Percentiles rank a stretch among this genome's conserved stretches.
Conservation (phyloP, 2,888 invertebrate genomes). For the Macroteleia sp. region DNA sequence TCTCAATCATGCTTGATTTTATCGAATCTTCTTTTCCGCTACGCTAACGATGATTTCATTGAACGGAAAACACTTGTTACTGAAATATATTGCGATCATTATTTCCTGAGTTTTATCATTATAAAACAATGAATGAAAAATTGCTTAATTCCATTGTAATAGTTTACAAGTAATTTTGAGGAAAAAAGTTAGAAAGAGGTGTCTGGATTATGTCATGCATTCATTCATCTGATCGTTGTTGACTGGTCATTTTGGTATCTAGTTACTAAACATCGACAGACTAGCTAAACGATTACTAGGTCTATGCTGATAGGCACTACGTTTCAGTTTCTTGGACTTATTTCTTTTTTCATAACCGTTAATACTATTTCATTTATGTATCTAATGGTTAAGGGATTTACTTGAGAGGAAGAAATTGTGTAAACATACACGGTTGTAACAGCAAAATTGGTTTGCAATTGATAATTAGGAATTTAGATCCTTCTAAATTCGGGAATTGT, state of each 20-base stretch:
- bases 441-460: background rate
- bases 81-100: too few relatives aligned
- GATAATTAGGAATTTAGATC: background rate
- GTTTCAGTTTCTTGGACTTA: slow-evolving; percentile 2
- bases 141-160: background rate
- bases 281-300: slow-evolving; percentile 56
- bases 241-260: slow-evolving; percentile 41
- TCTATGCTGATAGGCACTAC: slow-evolving; percentile 58
- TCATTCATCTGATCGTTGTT: slow-evolving; percentile 49
- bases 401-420: background rate
- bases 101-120: too few relatives aligned
- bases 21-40: too few relatives aligned
- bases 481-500: background rate
- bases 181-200: background rate
- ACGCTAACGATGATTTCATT: too few relatives aligned
- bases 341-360: slow-evolving; percentile 10
- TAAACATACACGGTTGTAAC: background rate
- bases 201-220: slow-evolving; percentile 47
- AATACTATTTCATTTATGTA: background rate
- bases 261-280: slow-evolving; percentile 55
- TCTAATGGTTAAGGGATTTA: too few relatives aligned
- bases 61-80: too few relatives aligned
- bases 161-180: background rate
- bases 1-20: too few relatives aligned
- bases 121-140: background rate